Conservation (phyloP, 1,140 invertebrate species). For the Scaptomyza hsui region DNA sequence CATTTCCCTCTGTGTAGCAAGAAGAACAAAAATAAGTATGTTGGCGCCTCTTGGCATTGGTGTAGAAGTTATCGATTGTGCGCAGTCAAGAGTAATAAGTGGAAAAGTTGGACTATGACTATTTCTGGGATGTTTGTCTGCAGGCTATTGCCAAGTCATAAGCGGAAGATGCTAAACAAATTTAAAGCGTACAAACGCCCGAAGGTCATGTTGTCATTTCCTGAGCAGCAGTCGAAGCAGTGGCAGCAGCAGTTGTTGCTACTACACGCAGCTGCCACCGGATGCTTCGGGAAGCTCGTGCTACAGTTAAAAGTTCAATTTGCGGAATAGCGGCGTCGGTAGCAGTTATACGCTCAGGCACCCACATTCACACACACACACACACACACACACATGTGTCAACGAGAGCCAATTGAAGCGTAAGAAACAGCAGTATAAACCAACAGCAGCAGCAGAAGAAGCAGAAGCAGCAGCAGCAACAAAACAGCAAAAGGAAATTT, state of each 20-base stretch:
- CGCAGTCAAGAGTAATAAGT: slow-evolving; percentile 58
- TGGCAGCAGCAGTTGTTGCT: slow-evolving; percentile 43
- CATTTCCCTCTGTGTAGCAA: neutral
- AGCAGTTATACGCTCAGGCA: slow-evolving; percentile 58
- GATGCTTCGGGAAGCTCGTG: slow-evolving; percentile 75
- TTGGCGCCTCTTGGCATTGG: slow-evolving; percentile 24
- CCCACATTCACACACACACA: slow-evolving; percentile 33
- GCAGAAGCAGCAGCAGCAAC: slow-evolving; percentile 20
- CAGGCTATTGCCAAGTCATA: slow-evolving; percentile 68
- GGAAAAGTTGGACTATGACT: slow-evolving; percentile 53
- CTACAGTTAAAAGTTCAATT: slow-evolving; percentile 82
- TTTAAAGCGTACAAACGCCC: slow-evolving; percentile 68
- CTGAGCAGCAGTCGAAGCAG: slow-evolving; percentile 26
- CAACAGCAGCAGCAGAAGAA: slow-evolving; percentile 37
- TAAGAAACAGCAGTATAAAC: slow-evolving; percentile 72
- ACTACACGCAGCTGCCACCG: slow-evolving; percentile 70
- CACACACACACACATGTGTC: slow-evolving; percentile 18
- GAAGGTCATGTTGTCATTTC: slow-evolving; percentile 78
- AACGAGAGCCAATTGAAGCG: slow-evolving; percentile 66
- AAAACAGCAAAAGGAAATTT: slow-evolving; percentile 79
- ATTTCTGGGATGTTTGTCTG: slow-evolving; percentile 47
- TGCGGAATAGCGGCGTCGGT: slow-evolving; percentile 67
- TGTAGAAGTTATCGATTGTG: slow-evolving; percentile 33
- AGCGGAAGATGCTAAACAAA: slow-evolving; percentile 78
- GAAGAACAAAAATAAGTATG: neutral